These are phyloP conservation scores for Mesaphorura yosii DNA, from an alignment of 1,140 invertebrate species.

Conservation along the genomic window DNA sequence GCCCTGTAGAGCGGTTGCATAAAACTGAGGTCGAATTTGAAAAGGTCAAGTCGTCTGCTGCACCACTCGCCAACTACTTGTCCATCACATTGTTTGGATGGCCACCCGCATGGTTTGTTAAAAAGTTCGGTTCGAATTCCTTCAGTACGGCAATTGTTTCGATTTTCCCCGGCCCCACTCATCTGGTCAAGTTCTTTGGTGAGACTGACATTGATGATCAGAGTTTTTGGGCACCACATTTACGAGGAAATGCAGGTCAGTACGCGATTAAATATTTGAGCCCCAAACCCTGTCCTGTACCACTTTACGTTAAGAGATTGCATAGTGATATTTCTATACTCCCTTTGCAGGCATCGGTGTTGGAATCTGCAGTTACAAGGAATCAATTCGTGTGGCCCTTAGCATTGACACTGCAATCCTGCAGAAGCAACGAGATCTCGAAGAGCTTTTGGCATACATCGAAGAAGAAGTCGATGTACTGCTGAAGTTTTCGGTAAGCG, in stretches of 20 bases:
- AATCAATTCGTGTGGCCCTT: slow-evolving; percentile 10
- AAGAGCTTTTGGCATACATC: slow-evolving; percentile 13
- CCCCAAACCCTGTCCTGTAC: not conserved
- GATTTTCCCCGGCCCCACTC: slow-evolving; percentile 27
- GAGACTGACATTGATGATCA: slow-evolving; percentile 18
- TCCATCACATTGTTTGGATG: slow-evolving; percentile 8
- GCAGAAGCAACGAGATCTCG: not conserved
- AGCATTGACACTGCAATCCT: slow-evolving; percentile 26
- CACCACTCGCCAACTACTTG: slow-evolving; percentile 16
- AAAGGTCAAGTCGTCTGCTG: slow-evolving; percentile 15
- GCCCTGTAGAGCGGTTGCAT: slow-evolving; percentile 5
- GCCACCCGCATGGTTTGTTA: slow-evolving; percentile 18
- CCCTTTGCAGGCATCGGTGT: slow-evolving; percentile 16
- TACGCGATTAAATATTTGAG: not conserved
- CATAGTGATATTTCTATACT: not conserved
- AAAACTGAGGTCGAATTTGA: slow-evolving; percentile 2
- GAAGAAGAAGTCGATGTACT: slow-evolving; percentile 11
- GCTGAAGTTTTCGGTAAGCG: too few species aligned
- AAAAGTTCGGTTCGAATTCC: slow-evolving; percentile 22
- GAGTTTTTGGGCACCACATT: slow-evolving; percentile 20
- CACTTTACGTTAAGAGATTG: not conserved
- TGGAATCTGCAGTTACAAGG: slow-evolving; percentile 20
- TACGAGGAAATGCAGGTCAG: slow-evolving; percentile 24
- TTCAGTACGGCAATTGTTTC: slow-evolving; percentile 22
- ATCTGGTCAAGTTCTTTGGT: slow-evolving; percentile 2